Conservation (phyloP, 2,113 vertebrate genomes). For the Nothoprocta perdicaria region DNA sequence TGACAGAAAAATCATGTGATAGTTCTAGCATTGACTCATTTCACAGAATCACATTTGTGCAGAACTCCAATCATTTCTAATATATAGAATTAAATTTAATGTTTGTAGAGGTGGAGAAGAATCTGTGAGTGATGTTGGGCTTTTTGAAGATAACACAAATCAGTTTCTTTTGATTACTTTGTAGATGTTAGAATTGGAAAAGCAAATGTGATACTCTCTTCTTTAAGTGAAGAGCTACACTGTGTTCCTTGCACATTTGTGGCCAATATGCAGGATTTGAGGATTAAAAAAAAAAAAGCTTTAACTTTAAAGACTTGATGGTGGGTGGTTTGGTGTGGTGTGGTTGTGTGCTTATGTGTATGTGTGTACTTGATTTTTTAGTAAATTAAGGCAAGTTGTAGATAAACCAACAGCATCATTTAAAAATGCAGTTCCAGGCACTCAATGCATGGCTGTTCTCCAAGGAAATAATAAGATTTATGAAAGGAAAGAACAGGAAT, state of each 20-base stretch:
- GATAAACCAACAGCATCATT: background rate
- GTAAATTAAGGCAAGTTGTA: background rate
- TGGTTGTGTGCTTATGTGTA: background rate
- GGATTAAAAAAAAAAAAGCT: background rate
- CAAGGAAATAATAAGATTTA: slow-evolving; percentile 18
- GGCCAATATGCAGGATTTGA: background rate
- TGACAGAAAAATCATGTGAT: background rate
- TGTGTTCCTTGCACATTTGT: background rate
- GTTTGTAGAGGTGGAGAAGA: slow-evolving; percentile 1
- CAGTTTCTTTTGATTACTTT: slow-evolving; percentile 2
- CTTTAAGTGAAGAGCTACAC: background rate
- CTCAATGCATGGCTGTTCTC: background rate
- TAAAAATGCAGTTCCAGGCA: background rate
- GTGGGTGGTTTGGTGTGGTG: background rate
- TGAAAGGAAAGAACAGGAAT: background rate
- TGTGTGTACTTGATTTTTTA: background rate
- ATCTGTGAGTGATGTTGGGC: background rate
- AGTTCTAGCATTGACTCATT: slow-evolving; percentile 25
- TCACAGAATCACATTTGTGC: background rate
- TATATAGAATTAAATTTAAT: background rate
- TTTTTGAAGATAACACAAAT: background rate
- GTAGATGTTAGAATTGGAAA: background rate
- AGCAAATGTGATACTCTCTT: background rate
- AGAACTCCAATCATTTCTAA: slow-evolving; percentile 2
- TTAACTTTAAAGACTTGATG: background rate